These are phyloP conservation scores for Nymphalis polychloros DNA, from an alignment of 2,888 invertebrate species.

Conservation along the genomic window DNA sequence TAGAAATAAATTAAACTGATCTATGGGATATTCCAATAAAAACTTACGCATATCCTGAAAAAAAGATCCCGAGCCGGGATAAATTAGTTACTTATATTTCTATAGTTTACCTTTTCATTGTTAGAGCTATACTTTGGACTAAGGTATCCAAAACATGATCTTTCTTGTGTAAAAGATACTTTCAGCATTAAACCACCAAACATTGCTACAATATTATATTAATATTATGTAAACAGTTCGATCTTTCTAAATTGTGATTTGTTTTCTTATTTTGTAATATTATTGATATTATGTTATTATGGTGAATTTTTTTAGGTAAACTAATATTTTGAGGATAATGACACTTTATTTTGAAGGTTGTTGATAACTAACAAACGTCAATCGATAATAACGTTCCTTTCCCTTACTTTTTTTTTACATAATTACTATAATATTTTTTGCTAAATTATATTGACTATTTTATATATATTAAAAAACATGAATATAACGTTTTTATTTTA, in stretches of 20 bases:
- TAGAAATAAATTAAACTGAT: no score
- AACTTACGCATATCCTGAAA: slow-evolving; percentile 27
- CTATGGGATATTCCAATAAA: not conserved
- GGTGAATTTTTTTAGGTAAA: not conserved
- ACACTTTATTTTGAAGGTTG: not conserved
- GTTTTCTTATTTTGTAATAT: slow-evolving; percentile 1
- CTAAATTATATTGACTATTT: no score
- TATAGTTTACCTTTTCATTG: slow-evolving; percentile 63
- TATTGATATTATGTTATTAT: not conserved
- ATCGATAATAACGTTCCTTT: not conserved
- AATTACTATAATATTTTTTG: no score
- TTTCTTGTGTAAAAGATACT: slow-evolving; percentile 65
- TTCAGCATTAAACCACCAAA: slow-evolving; percentile 69
- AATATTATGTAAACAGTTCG: no score
- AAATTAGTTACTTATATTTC: slow-evolving; percentile 34
- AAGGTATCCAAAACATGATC: slow-evolving; percentile 73
- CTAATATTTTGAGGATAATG: not conserved
- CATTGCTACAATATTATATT: slow-evolving; percentile 47
- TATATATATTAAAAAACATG: no score
- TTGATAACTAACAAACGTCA: not conserved
- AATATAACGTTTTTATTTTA: no score
- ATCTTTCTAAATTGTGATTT: not conserved
- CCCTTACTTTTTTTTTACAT: no score
- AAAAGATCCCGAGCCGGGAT: slow-evolving; percentile 39
- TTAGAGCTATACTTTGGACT: slow-evolving; percentile 73